A percentile compares a stretch with the other conserved stretches of the same genome.
phyloP scores from a whole-genome alignment of 2,888 invertebrate genomes.

The Thysanoteuthis rhombus region DNA sequence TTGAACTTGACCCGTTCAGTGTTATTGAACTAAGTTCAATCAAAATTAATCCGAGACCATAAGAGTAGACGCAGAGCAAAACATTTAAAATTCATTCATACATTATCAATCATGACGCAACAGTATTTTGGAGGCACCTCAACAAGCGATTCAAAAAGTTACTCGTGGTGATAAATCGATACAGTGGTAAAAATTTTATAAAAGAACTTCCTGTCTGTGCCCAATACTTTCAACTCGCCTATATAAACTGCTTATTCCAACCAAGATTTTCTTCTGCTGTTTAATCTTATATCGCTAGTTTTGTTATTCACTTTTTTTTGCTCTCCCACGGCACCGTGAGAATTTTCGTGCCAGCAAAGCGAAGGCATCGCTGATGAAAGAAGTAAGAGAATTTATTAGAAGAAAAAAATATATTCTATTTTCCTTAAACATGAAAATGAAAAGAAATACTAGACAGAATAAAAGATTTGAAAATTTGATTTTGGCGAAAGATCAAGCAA shows the following conservation, averaged over 20 bases:
- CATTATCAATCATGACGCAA: too few relatives aligned
- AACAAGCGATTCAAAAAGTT: too few relatives aligned
- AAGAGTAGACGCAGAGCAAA: too few relatives aligned
- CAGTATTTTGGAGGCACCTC: too few relatives aligned
- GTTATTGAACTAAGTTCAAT: too few relatives aligned
- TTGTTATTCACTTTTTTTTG: neutral
- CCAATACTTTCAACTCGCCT: neutral
- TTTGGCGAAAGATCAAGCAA: neutral
- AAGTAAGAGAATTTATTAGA: neutral
- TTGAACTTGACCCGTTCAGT: too few relatives aligned
- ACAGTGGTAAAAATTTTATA: neutral
- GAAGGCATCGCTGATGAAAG: neutral
- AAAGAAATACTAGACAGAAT: neutral
- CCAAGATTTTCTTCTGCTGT: neutral
- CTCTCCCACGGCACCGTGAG: neutral
- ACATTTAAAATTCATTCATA: too few relatives aligned
- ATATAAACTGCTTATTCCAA: neutral
- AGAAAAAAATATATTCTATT: neutral
- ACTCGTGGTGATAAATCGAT: neutral
- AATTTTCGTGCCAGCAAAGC: neutral
- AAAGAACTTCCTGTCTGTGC: neutral
- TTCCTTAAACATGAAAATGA: neutral
- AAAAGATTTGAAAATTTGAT: neutral
- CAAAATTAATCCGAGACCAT: too few relatives aligned
- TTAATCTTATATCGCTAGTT: neutral